Percentiles rank a stretch among this genome's conserved stretches.
These are phyloP conservation scores for Leiothrix lutea DNA, from an alignment of 2,113 vertebrate species.

Conservation along the genomic window DNA sequence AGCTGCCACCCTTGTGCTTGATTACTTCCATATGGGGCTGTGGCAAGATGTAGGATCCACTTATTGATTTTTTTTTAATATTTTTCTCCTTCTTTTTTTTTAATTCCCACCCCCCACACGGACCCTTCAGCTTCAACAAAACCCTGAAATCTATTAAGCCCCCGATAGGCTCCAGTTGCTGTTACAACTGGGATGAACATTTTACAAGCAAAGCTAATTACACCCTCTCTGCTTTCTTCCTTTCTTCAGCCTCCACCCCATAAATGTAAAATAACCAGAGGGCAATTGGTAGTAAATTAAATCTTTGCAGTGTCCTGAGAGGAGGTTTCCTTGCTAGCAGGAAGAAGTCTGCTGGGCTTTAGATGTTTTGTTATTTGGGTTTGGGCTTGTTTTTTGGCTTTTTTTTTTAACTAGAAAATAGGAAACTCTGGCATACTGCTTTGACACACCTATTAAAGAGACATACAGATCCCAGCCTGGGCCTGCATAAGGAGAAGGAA, in stretches of 20 bases:
- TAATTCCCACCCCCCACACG: neutral
- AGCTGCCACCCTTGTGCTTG: constrained; percentile 94
- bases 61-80: constrained; percentile 67
- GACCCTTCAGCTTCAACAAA: constrained; percentile 58
- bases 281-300: constrained; percentile 48
- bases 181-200: constrained; percentile 66
- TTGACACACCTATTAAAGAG: constrained; percentile 15
- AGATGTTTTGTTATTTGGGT: constrained; percentile 38
- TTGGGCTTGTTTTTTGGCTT: neutral
- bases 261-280: constrained; percentile 60
- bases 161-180: constrained; percentile 55
- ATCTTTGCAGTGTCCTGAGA: constrained; percentile 60
- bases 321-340: constrained; percentile 37
- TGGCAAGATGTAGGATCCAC: constrained; percentile 72
- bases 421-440: constrained; percentile 12
- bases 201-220: constrained; percentile 79
- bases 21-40: constrained; percentile 95
- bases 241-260: constrained; percentile 45
- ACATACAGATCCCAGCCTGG: neutral
- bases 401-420: neutral
- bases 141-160: constrained; percentile 73
- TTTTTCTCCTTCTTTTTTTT: neutral
- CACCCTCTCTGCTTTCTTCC: constrained; percentile 18
- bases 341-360: constrained; percentile 59
- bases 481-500: neutral